Conservation (phyloP, 2,113 vertebrate species). For the Oreochromis aureus region DNA sequence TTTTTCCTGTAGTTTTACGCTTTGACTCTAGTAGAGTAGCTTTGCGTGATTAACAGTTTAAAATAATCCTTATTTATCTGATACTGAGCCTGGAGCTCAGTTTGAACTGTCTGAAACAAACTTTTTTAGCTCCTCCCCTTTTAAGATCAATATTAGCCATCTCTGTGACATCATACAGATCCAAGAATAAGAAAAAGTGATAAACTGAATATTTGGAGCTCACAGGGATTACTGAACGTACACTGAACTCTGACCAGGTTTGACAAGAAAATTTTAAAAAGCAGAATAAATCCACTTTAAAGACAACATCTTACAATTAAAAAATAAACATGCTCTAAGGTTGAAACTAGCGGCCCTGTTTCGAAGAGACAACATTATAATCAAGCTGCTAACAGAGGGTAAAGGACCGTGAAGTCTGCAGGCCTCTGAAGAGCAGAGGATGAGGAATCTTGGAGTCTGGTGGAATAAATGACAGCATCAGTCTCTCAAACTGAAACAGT, state of each 20-base stretch:
- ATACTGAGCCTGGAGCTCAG: accelerated
- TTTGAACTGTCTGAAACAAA: not conserved
- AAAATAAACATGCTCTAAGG: not conserved
- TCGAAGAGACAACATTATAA: not conserved
- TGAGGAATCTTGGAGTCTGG: not conserved
- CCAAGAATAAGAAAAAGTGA: not conserved
- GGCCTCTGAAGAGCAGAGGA: not conserved
- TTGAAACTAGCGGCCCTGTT: not conserved
- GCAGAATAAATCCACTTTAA: not conserved
- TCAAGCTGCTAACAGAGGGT: not conserved
- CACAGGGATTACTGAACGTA: not conserved
- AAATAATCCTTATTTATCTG: not conserved
- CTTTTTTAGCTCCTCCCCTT: not conserved
- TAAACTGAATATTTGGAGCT: not conserved
- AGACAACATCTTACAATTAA: not conserved
- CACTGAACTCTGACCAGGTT: accelerated
- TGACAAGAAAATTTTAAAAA: not conserved
- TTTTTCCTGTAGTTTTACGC: accelerated
- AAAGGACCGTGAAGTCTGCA: not conserved
- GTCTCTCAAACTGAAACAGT: not conserved
- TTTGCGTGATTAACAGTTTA: not conserved
- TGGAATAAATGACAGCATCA: not conserved
- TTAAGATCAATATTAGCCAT: not conserved
- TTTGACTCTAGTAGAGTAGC: not conserved
- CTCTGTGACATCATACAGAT: not conserved